Conservation (phyloP, 2,888 invertebrate genomes). For the Metacarcinus magister region DNA sequence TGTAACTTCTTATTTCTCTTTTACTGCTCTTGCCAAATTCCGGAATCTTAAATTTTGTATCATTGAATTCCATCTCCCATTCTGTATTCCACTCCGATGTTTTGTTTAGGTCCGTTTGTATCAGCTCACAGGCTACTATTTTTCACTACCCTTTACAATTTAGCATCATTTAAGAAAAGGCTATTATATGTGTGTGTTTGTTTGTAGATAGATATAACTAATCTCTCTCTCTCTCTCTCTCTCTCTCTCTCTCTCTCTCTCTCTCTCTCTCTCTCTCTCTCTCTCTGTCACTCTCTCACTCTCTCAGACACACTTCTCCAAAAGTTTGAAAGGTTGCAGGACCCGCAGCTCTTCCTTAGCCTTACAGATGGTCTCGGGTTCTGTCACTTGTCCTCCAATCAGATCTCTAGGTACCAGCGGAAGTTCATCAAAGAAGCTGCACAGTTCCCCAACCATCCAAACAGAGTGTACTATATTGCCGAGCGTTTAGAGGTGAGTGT, state of each 20-base stretch:
- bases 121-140: no score
- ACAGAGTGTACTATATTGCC: not conserved
- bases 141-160: no score
- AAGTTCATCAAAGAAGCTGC: not conserved
- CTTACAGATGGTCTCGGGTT: slow-evolving; percentile 50
- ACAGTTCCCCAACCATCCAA: not conserved
- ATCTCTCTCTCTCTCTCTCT: not conserved
- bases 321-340: not conserved
- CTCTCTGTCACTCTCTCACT: no score
- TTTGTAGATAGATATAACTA: not conserved
- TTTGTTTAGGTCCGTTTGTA: no score
- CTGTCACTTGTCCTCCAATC: not conserved
- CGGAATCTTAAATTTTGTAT: no score
- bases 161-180: no score
- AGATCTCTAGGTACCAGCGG: not conserved
- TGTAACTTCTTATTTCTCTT: no score
- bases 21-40: no score
- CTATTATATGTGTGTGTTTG: not conserved
- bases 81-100: no score
- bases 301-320: slow-evolving; percentile 28
- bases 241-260: not conserved
- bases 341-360: slow-evolving; percentile 9
- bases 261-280: not conserved
- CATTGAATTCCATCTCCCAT: no score
- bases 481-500: not conserved